Percentiles rank a stretch among this genome's conserved stretches.
Conservation (phyloP, 2,113 vertebrate species). For the Speoplatyrhinus poulsoni region DNA sequence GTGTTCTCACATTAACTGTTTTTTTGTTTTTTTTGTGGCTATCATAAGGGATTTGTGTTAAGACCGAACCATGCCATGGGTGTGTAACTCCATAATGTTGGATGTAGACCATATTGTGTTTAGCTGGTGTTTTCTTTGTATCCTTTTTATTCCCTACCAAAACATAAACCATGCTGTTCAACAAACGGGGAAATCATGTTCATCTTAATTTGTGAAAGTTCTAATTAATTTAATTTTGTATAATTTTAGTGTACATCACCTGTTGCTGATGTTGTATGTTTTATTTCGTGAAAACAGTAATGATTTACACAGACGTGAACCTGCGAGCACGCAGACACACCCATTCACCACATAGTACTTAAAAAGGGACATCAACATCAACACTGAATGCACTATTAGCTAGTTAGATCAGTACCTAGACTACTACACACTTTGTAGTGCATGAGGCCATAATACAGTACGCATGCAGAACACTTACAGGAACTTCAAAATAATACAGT, state of each 20-base stretch:
- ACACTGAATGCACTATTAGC: conserved; percentile 70
- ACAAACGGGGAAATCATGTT: conserved; percentile 9
- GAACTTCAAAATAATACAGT: conserved; percentile 1
- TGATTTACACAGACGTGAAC: conserved; percentile 62
- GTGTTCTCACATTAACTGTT: conserved; percentile 21
- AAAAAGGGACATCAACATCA: conserved; percentile 58
- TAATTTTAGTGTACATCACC: conserved; percentile 56
- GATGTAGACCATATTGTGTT: conserved; percentile 2
- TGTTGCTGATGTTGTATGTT: conserved; percentile 58
- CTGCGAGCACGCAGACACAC: conserved; percentile 3
- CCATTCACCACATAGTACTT: conserved; percentile 10
- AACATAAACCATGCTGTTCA: neutral
- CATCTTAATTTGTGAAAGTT: conserved; percentile 44
- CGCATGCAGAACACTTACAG: conserved; percentile 60
- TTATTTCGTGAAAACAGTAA: conserved; percentile 59
- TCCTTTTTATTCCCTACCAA: too few species aligned
- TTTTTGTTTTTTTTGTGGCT: conserved; percentile 28
- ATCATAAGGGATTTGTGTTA: conserved; percentile 36
- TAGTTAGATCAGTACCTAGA: conserved; percentile 48
- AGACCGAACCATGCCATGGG: conserved; percentile 11
- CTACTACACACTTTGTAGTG: conserved; percentile 57
- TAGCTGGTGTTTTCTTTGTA: conserved; percentile 22
- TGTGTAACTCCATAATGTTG: conserved; percentile 5
- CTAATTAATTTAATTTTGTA: conserved; percentile 52
- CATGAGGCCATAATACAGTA: conserved; percentile 65